phyloP scores from a whole-genome alignment of 92 coral and sea anemone species.

The Desmophyllum pertusum region DNA sequence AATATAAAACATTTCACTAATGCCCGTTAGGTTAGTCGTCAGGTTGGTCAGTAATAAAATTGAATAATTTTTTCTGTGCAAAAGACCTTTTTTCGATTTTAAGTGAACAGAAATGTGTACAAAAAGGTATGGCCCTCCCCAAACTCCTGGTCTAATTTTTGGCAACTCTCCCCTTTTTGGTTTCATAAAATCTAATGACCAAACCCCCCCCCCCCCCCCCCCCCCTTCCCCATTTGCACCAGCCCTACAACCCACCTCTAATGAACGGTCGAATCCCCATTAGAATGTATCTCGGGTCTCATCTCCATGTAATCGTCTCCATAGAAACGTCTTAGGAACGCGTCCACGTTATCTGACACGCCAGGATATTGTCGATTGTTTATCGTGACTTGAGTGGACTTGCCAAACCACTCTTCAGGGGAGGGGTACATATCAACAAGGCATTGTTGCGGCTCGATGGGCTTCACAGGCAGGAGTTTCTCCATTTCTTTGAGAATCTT shows the following conservation, averaged over 20 bases:
- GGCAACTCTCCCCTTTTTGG: not conserved
- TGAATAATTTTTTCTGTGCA: no score
- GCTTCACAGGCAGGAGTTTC: slow-evolving; percentile 14
- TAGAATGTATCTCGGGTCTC: not conserved
- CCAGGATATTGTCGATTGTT: slow-evolving; percentile 1
- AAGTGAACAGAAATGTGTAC: no score
- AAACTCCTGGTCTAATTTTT: no score
- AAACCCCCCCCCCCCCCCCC: no score
- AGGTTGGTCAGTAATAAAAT: no score
- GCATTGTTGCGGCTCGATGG: not conserved
- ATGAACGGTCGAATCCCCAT: not conserved
- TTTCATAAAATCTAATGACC: not conserved
- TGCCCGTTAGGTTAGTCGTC: no score
- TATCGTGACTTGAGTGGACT: not conserved
- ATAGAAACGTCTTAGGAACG: not conserved
- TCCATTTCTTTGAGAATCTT: slow-evolving; percentile 7
- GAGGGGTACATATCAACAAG: slow-evolving; percentile 12
- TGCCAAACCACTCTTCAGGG: slow-evolving; percentile 11
- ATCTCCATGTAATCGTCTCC: slow-evolving; percentile 21
- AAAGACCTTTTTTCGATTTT: no score
- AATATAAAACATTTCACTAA: no score
- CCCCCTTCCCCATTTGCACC: not conserved
- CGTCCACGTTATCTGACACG: not conserved
- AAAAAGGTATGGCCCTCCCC: not conserved
- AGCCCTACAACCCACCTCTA: not conserved